These are phyloP conservation scores for Sitodiplosis mosellana DNA, from an alignment of 1,140 invertebrate species.

Conservation along the genomic window DNA sequence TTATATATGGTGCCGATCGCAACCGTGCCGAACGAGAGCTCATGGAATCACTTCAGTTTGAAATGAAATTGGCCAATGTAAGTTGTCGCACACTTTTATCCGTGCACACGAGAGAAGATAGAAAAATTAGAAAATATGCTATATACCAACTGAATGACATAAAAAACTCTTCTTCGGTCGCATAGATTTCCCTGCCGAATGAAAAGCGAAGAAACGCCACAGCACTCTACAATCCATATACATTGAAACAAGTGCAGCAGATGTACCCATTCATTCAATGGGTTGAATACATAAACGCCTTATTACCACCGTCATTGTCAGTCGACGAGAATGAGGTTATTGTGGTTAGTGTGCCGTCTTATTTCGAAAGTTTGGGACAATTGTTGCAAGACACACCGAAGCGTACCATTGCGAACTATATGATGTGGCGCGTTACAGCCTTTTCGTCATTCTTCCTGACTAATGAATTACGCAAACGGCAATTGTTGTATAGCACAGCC, in stretches of 20 bases:
- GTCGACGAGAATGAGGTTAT: slow-evolving; percentile 52
- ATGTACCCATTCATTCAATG: slow-evolving; percentile 38
- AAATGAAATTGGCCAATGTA: slow-evolving; percentile 86
- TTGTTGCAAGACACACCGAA: slow-evolving; percentile 30
- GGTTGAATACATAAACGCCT: slow-evolving; percentile 55
- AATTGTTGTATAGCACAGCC: slow-evolving; percentile 51
- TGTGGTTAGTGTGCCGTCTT: slow-evolving; percentile 63
- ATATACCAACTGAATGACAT: background rate
- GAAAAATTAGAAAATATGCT: background rate
- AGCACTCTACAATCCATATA: slow-evolving; percentile 81
- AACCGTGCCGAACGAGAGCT: slow-evolving; percentile 52
- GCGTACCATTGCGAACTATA: slow-evolving; percentile 48
- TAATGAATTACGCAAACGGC: slow-evolving; percentile 47
- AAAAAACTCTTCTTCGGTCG: background rate
- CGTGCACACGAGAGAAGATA: background rate
- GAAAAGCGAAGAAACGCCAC: slow-evolving; percentile 84
- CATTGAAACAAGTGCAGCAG: slow-evolving; percentile 48
- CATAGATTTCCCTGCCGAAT: slow-evolving; percentile 66
- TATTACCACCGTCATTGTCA: slow-evolving; percentile 38
- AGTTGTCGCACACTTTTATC: slow-evolving; percentile 21
- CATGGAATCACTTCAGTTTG: slow-evolving; percentile 69
- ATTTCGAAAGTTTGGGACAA: slow-evolving; percentile 44
- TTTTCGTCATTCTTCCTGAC: slow-evolving; percentile 57
- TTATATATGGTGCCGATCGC: slow-evolving; percentile 65
- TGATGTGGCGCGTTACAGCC: slow-evolving; percentile 60